A percentile compares a stretch with the other conserved stretches of the same genome.
These are phyloP conservation scores for Heliothis subflexa DNA, from an alignment of 1,140 invertebrate genomes.

Conservation along the genomic window DNA sequence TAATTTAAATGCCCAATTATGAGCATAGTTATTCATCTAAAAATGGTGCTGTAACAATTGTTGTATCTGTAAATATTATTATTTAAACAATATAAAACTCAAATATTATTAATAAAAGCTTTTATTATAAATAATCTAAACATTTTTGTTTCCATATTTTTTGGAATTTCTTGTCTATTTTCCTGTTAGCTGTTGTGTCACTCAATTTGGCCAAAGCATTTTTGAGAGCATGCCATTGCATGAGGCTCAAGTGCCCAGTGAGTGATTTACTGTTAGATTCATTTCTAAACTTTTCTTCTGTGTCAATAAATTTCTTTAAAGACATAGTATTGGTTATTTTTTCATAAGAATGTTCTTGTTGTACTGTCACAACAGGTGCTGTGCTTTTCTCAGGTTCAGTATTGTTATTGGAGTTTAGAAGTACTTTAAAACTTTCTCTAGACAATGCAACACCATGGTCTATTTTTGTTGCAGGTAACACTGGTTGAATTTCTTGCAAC, in stretches of 20 bases:
- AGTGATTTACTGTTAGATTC: slow-evolving; percentile 64
- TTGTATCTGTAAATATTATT: slow-evolving; percentile 65
- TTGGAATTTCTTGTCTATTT: slow-evolving; percentile 72
- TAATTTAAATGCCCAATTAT: slow-evolving; percentile 53
- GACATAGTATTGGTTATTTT: slow-evolving; percentile 64
- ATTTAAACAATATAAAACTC: slow-evolving; percentile 67
- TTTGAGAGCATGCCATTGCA: slow-evolving; percentile 82
- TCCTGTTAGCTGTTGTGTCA: slow-evolving; percentile 59
- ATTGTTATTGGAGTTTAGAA: slow-evolving; percentile 36
- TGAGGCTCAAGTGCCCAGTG: slow-evolving; percentile 79
- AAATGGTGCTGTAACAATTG: slow-evolving; percentile 73
- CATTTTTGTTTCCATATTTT: slow-evolving; percentile 81
- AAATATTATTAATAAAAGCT: slow-evolving; percentile 53
- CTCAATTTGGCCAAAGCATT: slow-evolving; percentile 61
- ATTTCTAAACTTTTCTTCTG: slow-evolving; percentile 77
- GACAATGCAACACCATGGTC: slow-evolving; percentile 56
- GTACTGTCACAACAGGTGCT: background rate
- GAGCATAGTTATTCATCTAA: slow-evolving; percentile 58
- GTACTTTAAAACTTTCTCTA: slow-evolving; percentile 59
- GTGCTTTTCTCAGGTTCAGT: background rate
- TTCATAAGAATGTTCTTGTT: slow-evolving; percentile 62
- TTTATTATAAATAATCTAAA: slow-evolving; percentile 69
- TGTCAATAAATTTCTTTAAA: slow-evolving; percentile 71
- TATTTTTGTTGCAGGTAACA: slow-evolving; percentile 21
- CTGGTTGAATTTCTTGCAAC: background rate